Evolutionary conservation across 2,797 vertebrate genomes (phyloP).

Genomic region (Tarsius wallacei): DNA sequence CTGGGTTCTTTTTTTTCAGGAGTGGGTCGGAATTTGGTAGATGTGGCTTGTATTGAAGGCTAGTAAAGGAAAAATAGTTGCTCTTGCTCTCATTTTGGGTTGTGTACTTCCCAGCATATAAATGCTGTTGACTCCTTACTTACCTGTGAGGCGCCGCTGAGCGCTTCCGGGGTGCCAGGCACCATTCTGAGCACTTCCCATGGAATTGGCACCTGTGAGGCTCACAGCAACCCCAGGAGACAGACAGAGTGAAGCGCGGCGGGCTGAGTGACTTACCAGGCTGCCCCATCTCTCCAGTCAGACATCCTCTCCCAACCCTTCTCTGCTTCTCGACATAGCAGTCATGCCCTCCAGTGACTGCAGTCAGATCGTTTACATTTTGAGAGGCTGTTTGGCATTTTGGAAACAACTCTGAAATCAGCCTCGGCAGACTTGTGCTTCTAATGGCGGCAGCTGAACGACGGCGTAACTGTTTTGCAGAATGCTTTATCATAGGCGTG

Average conservation of each 20-base stretch:
- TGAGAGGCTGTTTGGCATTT: background rate
- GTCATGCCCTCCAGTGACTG: background rate
- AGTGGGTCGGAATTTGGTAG: background rate
- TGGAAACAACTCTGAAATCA: slow-evolving; percentile 1
- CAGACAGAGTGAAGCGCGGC: background rate
- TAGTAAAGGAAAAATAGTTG: background rate
- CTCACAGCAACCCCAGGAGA: background rate
- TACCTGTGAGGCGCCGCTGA: background rate
- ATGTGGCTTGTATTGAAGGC: background rate
- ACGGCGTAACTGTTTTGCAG: background rate
- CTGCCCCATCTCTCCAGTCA: background rate
- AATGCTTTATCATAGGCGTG: background rate
- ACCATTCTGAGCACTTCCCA: background rate
- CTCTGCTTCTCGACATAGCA: background rate
- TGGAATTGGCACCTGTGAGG: background rate
- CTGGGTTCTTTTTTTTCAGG: background rate
- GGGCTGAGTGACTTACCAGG: background rate
- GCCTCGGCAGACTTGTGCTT: background rate
- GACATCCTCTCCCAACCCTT: background rate
- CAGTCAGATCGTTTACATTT: background rate
- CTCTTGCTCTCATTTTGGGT: background rate
- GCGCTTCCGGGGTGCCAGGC: background rate
- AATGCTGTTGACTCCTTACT: background rate
- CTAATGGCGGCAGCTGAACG: background rate
- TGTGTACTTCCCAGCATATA: background rate